Conservation (phyloP, 2,797 vertebrate species). For the Amblyopsis hoosieri region DNA sequence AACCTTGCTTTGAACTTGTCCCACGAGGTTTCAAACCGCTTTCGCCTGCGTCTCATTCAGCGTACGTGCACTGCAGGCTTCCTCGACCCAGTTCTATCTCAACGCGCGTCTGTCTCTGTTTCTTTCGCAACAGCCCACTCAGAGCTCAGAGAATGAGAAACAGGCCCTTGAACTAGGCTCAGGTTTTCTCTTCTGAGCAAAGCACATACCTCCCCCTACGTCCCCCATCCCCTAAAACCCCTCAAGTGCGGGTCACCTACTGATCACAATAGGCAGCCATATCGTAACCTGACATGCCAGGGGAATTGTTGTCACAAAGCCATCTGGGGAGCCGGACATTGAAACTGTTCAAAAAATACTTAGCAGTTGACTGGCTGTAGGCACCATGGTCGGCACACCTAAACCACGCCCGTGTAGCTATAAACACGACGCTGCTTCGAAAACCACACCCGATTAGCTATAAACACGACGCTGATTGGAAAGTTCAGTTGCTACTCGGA, state of each 20-base stretch:
- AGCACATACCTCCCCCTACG: conserved; percentile 11
- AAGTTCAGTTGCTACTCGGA: no score
- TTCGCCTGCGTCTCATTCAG: conserved; percentile 61
- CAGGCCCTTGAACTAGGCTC: conserved; percentile 61
- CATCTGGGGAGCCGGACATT: no score
- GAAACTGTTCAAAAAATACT: no score
- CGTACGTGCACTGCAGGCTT: conserved; percentile 67
- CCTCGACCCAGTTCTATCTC: conserved; percentile 67
- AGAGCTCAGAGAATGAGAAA: conserved; percentile 69
- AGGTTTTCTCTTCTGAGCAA: conserved; percentile 54
- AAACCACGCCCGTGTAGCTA: no score
- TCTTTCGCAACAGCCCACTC: conserved; percentile 69
- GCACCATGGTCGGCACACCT: no score
- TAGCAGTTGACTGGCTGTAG: no score
- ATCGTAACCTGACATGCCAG: conserved; percentile 41
- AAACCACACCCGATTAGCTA: no score
- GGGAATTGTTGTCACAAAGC: no score
- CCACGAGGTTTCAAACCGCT: conserved; percentile 81
- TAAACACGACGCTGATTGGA: no score
- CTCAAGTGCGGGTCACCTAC: conserved; percentile 62
- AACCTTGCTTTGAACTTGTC: conserved; percentile 96
- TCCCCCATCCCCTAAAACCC: neutral
- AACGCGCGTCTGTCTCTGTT: conserved; percentile 60
- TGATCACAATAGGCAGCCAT: conserved; percentile 65
- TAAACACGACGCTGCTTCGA: no score